Conservation (phyloP, 2,797 vertebrate species). For the Manis crassicaudata region DNA sequence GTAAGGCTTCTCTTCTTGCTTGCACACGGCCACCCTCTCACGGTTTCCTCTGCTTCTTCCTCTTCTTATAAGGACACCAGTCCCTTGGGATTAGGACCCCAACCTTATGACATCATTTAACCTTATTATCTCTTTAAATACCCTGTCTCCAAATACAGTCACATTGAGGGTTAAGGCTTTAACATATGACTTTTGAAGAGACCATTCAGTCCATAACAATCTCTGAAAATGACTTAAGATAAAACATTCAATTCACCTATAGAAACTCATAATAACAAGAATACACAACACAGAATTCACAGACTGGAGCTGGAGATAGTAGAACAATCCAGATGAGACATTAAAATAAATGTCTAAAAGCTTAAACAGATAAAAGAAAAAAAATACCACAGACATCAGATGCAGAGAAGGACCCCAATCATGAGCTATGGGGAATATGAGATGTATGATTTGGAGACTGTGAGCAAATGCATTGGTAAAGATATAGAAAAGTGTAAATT, state of each 20-base stretch:
- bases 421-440: background rate
- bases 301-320: background rate
- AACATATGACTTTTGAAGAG: background rate
- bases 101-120: background rate
- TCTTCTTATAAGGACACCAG: background rate
- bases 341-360: background rate
- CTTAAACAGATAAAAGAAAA: background rate
- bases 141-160: background rate
- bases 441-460: background rate
- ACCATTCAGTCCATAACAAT: background rate
- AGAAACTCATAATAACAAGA: background rate
- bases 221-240: background rate
- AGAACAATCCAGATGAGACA: background rate
- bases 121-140: background rate
- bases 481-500: background rate
- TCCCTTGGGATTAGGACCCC: background rate
- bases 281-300: background rate
- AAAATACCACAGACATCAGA: background rate
- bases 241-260: background rate
- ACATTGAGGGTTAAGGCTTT: background rate
- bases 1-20: background rate
- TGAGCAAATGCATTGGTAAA: background rate
- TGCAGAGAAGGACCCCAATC: background rate
- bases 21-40: background rate
- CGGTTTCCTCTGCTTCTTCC: background rate